Evolutionary conservation across 1,140 invertebrate species (phyloP).

Genomic region (Gonatopus flavifemur): DNA sequence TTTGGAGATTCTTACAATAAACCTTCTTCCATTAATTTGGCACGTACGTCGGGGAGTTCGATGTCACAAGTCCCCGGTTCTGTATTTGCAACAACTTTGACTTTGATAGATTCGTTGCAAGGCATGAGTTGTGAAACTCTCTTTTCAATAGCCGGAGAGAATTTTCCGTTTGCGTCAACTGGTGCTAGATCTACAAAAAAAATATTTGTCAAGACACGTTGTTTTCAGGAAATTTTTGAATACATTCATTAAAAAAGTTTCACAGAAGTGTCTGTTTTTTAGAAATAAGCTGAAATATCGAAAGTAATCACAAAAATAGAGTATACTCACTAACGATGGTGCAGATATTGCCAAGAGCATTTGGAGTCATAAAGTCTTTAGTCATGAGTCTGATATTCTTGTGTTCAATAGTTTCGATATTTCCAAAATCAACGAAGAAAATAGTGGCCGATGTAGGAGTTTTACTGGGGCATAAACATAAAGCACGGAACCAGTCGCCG

Average conservation of each 20-base stretch:
- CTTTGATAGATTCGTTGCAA: background rate
- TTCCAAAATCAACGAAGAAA: constrained; percentile 48
- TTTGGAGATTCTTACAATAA: constrained; percentile 13
- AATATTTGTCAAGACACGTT: background rate
- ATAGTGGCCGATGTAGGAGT: constrained; percentile 19
- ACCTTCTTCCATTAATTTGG: constrained; percentile 23
- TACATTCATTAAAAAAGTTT: background rate
- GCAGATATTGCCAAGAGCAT: constrained; percentile 32
- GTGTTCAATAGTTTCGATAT: constrained; percentile 34
- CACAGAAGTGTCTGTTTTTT: background rate
- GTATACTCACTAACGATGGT: constrained; percentile 38
- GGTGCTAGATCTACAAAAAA: constrained; percentile 34
- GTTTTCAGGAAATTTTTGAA: background rate
- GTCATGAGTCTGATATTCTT: constrained; percentile 44
- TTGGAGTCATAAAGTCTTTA: constrained; percentile 37
- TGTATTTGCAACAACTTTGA: constrained; percentile 31
- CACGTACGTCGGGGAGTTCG: constrained; percentile 30
- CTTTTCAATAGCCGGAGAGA: constrained; percentile 16
- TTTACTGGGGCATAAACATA: constrained; percentile 24
- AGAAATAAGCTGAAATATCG: background rate
- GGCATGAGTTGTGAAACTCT: constrained; percentile 21
- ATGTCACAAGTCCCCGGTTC: constrained; percentile 20
- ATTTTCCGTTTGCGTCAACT: background rate
- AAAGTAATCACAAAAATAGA: background rate
- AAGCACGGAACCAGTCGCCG: constrained; percentile 38